phyloP scores from a whole-genome alignment of 1,140 invertebrate species.

The Diuraphis noxia region DNA sequence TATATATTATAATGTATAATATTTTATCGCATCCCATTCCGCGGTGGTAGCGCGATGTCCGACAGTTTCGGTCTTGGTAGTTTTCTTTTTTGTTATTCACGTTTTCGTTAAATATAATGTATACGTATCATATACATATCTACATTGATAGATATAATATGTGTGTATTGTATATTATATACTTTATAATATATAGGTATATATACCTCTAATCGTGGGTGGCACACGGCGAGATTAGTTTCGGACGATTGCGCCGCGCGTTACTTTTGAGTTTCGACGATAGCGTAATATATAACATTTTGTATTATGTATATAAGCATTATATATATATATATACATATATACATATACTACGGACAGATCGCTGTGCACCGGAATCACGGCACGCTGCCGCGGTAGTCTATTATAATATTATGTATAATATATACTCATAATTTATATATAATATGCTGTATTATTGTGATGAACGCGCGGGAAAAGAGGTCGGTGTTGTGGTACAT shows the following conservation, averaged over 20 bases:
- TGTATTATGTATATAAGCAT: not conserved
- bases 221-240: slow-evolving; percentile 9
- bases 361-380: not conserved
- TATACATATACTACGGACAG: not conserved
- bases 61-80: not conserved
- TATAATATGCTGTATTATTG: not conserved
- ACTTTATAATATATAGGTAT: no score
- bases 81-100: not conserved
- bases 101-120: not conserved
- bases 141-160: not conserved
- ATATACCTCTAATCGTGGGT: not conserved
- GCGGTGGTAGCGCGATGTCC: not conserved
- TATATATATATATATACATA: not conserved
- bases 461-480: not conserved
- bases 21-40: not conserved
- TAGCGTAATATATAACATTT: not conserved
- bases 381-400: not conserved
- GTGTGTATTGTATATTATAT: not conserved
- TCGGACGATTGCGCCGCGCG: slow-evolving; percentile 14
- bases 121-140: not conserved
- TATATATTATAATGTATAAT: not conserved
- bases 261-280: slow-evolving; percentile 17
- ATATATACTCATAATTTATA: not conserved
- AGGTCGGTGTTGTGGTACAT: not conserved
- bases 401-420: not conserved